phyloP scores from a whole-genome alignment of 2,113 vertebrate species.

The Saccopteryx leptura region DNA sequence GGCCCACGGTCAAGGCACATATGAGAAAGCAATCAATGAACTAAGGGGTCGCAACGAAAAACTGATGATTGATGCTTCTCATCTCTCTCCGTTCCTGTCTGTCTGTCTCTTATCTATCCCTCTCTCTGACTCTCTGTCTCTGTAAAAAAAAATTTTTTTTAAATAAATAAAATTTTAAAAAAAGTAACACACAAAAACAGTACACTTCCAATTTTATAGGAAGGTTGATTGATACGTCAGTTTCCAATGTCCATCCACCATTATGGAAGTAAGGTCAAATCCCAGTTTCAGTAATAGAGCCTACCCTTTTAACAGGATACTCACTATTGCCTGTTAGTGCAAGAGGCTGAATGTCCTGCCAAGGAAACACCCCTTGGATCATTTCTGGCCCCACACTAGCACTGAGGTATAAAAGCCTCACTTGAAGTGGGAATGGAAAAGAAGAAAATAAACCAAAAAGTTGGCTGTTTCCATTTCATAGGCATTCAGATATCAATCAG shows the following conservation, averaged over 20 bases:
- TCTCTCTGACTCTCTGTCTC: no score
- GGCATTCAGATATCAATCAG: not conserved
- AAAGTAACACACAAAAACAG: conserved; percentile 56
- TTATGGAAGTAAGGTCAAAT: conserved; percentile 23
- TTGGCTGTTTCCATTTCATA: conserved; percentile 12
- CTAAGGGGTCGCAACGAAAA: no score
- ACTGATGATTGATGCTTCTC: no score
- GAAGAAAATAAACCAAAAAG: not conserved
- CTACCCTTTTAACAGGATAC: not conserved
- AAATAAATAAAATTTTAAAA: no score
- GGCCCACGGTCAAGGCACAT: no score
- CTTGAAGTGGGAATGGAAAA: not conserved
- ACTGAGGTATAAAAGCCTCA: conserved; percentile 39
- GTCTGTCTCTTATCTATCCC: no score
- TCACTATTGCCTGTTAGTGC: conserved; percentile 30
- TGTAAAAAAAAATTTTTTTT: no score
- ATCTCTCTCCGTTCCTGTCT: no score
- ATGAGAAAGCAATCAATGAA: no score
- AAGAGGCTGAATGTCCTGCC: not conserved
- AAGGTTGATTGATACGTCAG: not conserved
- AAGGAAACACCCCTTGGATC: conserved; percentile 38
- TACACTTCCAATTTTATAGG: conserved; percentile 38
- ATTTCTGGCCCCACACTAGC: conserved; percentile 27
- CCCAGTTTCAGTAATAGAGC: conserved; percentile 7
- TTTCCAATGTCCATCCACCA: conserved; percentile 49